These are phyloP conservation scores for Acleris literana DNA, from an alignment of 2,888 invertebrate genomes.

Conservation along the genomic window DNA sequence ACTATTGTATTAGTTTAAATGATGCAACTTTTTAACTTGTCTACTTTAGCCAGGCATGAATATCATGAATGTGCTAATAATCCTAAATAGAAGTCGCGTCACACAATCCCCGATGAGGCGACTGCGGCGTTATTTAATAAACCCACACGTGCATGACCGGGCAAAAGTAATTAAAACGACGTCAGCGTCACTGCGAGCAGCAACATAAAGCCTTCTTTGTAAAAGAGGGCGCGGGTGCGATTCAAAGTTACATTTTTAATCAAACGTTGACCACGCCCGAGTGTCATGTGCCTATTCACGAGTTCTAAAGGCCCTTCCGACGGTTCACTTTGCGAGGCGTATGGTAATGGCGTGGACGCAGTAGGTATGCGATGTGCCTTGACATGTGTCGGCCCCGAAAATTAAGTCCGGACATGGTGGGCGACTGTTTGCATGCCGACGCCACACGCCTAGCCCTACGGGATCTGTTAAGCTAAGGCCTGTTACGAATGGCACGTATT, in stretches of 20 bases:
- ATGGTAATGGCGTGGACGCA: conserved; percentile 75
- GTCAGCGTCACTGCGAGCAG: conserved; percentile 58
- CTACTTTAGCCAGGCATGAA: not conserved
- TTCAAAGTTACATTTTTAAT: conserved; percentile 74
- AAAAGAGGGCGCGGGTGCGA: conserved; percentile 61
- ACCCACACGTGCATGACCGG: conserved; percentile 61
- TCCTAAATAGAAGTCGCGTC: conserved; percentile 45
- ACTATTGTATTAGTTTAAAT: no score
- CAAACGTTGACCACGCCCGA: conserved; percentile 74
- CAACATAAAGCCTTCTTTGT: conserved; percentile 56
- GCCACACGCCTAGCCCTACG: conserved; percentile 22
- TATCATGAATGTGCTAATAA: conserved; percentile 22
- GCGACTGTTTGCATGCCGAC: conserved; percentile 39
- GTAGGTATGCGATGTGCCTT: conserved; percentile 64
- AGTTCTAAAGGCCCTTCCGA: conserved; percentile 69
- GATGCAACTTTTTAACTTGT: not conserved
- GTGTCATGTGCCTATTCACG: conserved; percentile 70
- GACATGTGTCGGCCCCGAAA: conserved; percentile 75
- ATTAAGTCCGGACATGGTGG: conserved; percentile 68
- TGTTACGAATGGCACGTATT: not conserved
- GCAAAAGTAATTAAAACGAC: conserved; percentile 72
- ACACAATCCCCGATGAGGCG: conserved; percentile 52
- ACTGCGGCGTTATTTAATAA: conserved; percentile 58
- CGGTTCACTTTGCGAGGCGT: conserved; percentile 66
- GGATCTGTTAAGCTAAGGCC: not conserved